These are phyloP conservation scores for Carassius carassius DNA, from an alignment of 2,113 vertebrate genomes.

Conservation along the genomic window DNA sequence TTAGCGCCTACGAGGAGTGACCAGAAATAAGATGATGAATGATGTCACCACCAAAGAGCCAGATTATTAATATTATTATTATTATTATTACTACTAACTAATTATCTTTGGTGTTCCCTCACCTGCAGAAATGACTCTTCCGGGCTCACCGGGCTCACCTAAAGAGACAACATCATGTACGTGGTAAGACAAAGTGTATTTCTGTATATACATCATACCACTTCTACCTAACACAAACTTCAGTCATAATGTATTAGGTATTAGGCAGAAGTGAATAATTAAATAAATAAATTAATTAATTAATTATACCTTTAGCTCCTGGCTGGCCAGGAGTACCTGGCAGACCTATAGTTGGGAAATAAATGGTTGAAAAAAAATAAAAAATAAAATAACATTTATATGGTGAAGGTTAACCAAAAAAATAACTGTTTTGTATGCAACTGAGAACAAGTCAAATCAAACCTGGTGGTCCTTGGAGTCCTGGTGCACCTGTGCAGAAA, in stretches of 20 bases:
- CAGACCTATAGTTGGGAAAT: no score
- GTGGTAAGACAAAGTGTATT: not conserved
- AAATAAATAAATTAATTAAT: no score
- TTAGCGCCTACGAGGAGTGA: slow-evolving; percentile 76
- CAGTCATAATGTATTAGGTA: no score
- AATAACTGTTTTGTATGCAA: not conserved
- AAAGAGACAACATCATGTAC: slow-evolving; percentile 35
- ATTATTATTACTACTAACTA: no score
- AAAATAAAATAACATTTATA: not conserved
- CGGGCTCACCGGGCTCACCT: slow-evolving; percentile 88
- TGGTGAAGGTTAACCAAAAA: not conserved
- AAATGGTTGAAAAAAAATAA: no score
- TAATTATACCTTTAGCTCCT: slow-evolving; percentile 59
- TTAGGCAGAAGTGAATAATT: no score
- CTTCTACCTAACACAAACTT: no score
- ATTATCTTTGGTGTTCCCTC: slow-evolving; percentile 28
- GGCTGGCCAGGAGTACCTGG: slow-evolving; percentile 82
- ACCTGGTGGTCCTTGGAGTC: slow-evolving; percentile 88
- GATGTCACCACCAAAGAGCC: not conserved
- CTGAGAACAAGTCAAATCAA: slow-evolving; percentile 37
- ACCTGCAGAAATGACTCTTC: slow-evolving; percentile 82
- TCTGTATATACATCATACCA: no score
- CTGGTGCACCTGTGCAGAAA: no score
- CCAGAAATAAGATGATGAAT: not conserved
- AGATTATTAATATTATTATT: slow-evolving; percentile 3